Conservation (phyloP, 2,797 vertebrate genomes). For the Channallabes apus region DNA sequence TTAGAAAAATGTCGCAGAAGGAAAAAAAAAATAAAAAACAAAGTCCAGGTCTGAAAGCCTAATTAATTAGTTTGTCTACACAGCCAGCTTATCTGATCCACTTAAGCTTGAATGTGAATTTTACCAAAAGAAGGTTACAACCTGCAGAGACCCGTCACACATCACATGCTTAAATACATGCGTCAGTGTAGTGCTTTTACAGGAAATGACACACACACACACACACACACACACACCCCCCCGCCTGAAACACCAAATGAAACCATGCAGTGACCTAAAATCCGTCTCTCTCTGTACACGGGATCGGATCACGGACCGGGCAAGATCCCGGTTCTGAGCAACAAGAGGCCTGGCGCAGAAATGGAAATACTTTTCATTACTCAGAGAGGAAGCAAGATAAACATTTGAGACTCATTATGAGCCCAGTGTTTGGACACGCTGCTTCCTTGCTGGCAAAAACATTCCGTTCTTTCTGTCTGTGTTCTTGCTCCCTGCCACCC, state of each 20-base stretch:
- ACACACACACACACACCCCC: no score
- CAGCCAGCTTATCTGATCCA: neutral
- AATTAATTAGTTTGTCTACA: neutral
- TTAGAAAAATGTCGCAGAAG: neutral
- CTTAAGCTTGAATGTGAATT: neutral
- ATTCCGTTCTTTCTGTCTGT: constrained; percentile 59
- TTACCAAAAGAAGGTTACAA: neutral
- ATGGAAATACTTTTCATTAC: constrained; percentile 24
- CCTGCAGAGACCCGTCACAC: neutral
- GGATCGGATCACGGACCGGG: neutral
- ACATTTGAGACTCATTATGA: constrained; percentile 58
- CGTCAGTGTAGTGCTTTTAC: constrained; percentile 14
- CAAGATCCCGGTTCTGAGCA: neutral
- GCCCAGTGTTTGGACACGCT: constrained; percentile 55
- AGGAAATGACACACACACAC: neutral
- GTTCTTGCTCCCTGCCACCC: constrained; percentile 39
- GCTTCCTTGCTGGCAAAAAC: constrained; percentile 66
- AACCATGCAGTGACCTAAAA: neutral
- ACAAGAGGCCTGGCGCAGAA: neutral
- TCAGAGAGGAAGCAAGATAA: constrained; percentile 35
- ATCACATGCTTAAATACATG: constrained; percentile 1
- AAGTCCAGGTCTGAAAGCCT: neutral
- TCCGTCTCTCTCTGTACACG: neutral
- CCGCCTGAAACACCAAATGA: neutral
- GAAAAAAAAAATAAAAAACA: neutral